Conservation (phyloP, 2,113 vertebrate species). For the Petrocephalus zakoni region DNA sequence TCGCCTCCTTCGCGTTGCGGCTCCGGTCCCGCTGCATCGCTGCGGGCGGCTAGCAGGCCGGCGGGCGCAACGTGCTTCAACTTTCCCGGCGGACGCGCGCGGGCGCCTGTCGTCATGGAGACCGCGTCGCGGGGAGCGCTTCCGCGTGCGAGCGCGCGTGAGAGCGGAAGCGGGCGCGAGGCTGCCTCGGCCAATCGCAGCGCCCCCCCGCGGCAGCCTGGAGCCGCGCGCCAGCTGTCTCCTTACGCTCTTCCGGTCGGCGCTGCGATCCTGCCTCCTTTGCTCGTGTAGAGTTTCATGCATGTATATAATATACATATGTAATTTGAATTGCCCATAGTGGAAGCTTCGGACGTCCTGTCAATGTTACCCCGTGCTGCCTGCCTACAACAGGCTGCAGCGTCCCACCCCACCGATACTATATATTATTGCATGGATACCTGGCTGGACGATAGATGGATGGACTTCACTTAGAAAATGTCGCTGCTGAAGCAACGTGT, state of each 20-base stretch:
- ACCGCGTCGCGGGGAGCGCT: background rate
- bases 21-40: constrained; percentile 48
- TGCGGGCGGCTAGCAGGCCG: background rate
- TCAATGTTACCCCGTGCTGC: background rate
- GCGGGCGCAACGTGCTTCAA: background rate
- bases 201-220: background rate
- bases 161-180: background rate
- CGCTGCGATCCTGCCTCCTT: background rate
- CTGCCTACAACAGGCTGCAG: background rate
- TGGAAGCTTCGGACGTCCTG: too few species aligned
- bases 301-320: too few species aligned
- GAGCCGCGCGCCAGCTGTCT: background rate
- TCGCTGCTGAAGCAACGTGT: background rate
- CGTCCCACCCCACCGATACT: background rate
- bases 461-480: background rate
- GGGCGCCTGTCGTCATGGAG: constrained; percentile 15
- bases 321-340: background rate
- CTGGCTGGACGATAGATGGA: background rate
- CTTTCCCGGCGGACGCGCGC: constrained; percentile 34
- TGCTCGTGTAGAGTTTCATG: background rate
- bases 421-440: background rate
- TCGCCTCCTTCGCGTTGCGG: constrained; percentile 53
- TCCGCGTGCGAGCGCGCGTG: background rate
- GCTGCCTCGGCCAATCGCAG: background rate
- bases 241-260: background rate